A percentile compares a stretch with the other conserved stretches of the same genome.
Evolutionary conservation across 2,113 vertebrate genomes (phyloP).

Genomic region (Neogale vison): DNA sequence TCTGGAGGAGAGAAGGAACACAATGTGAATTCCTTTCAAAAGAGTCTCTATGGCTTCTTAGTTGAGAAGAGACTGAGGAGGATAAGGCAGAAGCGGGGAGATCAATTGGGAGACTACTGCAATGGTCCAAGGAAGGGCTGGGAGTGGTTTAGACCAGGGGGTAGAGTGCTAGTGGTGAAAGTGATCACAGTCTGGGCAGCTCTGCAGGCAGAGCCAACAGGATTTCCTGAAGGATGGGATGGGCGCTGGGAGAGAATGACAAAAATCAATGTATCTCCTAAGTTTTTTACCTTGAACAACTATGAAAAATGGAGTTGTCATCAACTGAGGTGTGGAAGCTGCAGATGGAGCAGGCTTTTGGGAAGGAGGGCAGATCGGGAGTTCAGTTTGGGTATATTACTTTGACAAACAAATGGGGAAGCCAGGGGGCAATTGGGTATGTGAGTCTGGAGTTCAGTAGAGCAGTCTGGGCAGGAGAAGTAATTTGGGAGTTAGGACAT

Average conservation of each 20-base stretch:
- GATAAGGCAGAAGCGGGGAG: background rate
- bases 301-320: background rate
- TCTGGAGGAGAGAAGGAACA: background rate
- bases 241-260: background rate
- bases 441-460: background rate
- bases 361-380: background rate
- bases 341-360: background rate
- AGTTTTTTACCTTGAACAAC: background rate
- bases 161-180: background rate
- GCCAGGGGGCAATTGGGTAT: background rate
- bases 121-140: background rate
- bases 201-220: background rate
- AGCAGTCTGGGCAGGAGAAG: background rate
- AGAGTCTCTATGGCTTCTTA: background rate
- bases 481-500: background rate
- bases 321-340: background rate
- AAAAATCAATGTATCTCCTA: background rate
- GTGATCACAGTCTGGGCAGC: background rate
- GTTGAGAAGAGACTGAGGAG: background rate
- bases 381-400: background rate
- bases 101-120: background rate
- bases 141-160: background rate
- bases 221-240: background rate
- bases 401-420: background rate
- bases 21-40: background rate